Percentiles rank a stretch among this genome's conserved stretches.
phyloP scores from a whole-genome alignment of 2,888 invertebrate genomes.

The Gari tellinella region DNA sequence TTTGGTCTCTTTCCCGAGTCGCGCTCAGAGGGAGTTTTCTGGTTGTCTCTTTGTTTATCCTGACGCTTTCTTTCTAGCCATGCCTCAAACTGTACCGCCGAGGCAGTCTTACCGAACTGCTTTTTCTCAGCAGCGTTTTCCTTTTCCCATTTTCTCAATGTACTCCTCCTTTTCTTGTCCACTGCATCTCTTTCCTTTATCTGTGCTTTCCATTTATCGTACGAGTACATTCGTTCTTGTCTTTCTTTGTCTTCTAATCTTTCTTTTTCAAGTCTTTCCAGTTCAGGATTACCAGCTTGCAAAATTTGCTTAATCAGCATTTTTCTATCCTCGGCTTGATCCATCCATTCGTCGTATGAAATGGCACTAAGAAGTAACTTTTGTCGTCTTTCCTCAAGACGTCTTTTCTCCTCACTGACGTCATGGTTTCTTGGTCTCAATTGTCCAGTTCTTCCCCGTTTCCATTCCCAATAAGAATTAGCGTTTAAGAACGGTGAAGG shows the following conservation, averaged over 20 bases:
- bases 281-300: slow-evolving; percentile 61
- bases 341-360: slow-evolving; percentile 76
- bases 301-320: slow-evolving; percentile 69
- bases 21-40: neutral
- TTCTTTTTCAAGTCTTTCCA: slow-evolving; percentile 62
- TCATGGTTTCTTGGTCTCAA: slow-evolving; percentile 38
- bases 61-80: slow-evolving; percentile 57
- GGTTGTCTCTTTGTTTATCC: slow-evolving; percentile 18
- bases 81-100: slow-evolving; percentile 50
- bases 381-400: slow-evolving; percentile 71
- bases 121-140: slow-evolving; percentile 42
- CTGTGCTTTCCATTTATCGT: slow-evolving; percentile 63
- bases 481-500: slow-evolving; percentile 59
- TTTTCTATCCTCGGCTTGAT: slow-evolving; percentile 70
- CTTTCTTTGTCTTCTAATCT: slow-evolving; percentile 45
- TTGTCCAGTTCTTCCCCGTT: slow-evolving; percentile 28
- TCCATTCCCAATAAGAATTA: slow-evolving; percentile 66
- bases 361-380: slow-evolving; percentile 69
- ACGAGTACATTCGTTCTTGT: slow-evolving; percentile 43
- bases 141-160: slow-evolving; percentile 50
- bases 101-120: slow-evolving; percentile 23
- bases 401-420: slow-evolving; percentile 58
- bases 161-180: slow-evolving; percentile 49
- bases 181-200: slow-evolving; percentile 54
- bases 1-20: neutral